Percentiles rank a stretch among this genome's conserved stretches.
Conservation (phyloP, 2,113 vertebrate species). For the Hepsetus odoe region DNA sequence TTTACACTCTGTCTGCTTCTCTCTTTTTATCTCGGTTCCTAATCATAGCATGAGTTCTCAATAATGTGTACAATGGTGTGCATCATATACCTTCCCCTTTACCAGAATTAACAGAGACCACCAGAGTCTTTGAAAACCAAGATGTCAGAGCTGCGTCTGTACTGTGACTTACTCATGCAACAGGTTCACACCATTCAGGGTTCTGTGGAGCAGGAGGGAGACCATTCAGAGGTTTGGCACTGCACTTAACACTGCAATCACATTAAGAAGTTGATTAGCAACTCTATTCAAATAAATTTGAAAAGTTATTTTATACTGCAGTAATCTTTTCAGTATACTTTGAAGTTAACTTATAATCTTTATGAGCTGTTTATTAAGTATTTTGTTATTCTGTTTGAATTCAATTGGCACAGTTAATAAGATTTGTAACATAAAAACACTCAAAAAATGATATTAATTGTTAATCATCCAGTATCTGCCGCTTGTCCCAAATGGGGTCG, state of each 20-base stretch:
- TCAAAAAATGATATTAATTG: too few relatives aligned
- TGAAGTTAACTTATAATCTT: too few relatives aligned
- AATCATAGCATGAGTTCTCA: not conserved
- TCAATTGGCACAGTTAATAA: too few relatives aligned
- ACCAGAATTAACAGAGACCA: constrained; percentile 87
- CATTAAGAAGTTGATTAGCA: too few relatives aligned
- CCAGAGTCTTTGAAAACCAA: constrained; percentile 94
- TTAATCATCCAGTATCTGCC: too few relatives aligned
- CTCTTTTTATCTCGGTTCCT: not conserved
- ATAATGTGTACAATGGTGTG: not conserved
- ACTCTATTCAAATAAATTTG: too few relatives aligned
- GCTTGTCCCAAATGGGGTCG: too few relatives aligned
- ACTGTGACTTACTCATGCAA: constrained; percentile 93
- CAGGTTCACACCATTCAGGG: constrained; percentile 89
- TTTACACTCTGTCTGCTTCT: not conserved
- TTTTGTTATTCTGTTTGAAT: too few relatives aligned
- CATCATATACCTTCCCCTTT: constrained; percentile 39
- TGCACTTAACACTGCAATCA: constrained; percentile 41
- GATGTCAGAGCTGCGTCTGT: constrained; percentile 97
- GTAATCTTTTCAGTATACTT: too few relatives aligned
- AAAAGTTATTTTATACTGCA: too few relatives aligned
- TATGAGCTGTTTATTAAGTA: too few relatives aligned
- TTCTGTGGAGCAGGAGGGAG: constrained; percentile 80
- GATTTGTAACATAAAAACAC: too few relatives aligned
- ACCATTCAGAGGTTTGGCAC: constrained; percentile 67